phyloP scores from a whole-genome alignment of 2,113 vertebrate genomes.

The Oriolus oriolus region DNA sequence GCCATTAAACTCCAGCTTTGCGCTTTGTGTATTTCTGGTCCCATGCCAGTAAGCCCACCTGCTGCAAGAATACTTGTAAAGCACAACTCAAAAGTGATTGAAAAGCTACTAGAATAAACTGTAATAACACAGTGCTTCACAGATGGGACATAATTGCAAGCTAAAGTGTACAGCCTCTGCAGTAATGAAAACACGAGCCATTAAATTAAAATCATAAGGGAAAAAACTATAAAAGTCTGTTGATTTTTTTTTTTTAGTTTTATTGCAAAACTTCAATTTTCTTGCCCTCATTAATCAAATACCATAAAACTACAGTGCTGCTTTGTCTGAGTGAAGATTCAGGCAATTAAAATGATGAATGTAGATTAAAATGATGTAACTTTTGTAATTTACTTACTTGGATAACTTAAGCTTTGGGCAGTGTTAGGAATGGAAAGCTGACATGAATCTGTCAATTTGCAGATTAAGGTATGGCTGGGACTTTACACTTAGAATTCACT shows the following conservation, averaged over 20 bases:
- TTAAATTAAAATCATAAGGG: slow-evolving; percentile 88
- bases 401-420: slow-evolving; percentile 55
- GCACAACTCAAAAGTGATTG: slow-evolving; percentile 87
- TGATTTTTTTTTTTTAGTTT: slow-evolving; percentile 76
- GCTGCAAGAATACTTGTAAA: slow-evolving; percentile 88
- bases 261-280: slow-evolving; percentile 87
- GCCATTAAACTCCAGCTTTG: slow-evolving; percentile 85
- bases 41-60: slow-evolving; percentile 84
- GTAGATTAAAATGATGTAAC: slow-evolving; percentile 78
- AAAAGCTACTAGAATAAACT: slow-evolving; percentile 87
- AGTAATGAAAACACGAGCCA: slow-evolving; percentile 84
- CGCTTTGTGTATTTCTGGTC: slow-evolving; percentile 84
- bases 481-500: background rate
- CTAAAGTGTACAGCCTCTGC: slow-evolving; percentile 84
- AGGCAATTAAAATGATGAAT: slow-evolving; percentile 76
- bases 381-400: slow-evolving; percentile 67
- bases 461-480: background rate
- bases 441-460: slow-evolving; percentile 37
- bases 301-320: slow-evolving; percentile 76
- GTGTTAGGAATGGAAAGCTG: slow-evolving; percentile 24
- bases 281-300: slow-evolving; percentile 87
- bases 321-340: slow-evolving; percentile 75
- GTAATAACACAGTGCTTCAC: slow-evolving; percentile 85
- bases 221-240: slow-evolving; percentile 81
- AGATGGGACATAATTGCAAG: slow-evolving; percentile 86